These are phyloP conservation scores for Cheilosia grossa DNA, from an alignment of 2,888 invertebrate genomes.

Conservation along the genomic window DNA sequence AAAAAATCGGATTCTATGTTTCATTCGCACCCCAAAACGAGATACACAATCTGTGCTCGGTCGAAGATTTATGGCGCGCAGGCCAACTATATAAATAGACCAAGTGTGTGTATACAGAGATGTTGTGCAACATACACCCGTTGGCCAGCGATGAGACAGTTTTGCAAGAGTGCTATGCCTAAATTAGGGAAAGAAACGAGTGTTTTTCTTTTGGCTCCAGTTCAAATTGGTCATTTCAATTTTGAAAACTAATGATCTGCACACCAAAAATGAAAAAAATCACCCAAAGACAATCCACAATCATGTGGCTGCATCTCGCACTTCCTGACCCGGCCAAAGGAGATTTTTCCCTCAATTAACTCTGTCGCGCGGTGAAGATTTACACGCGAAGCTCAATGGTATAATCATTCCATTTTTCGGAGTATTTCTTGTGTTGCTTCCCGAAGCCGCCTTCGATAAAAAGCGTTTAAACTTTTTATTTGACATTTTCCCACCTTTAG, in stretches of 20 bases:
- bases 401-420: constrained; percentile 22
- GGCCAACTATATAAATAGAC: constrained; percentile 45
- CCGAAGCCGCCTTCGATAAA: constrained; percentile 68
- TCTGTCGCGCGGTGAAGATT: constrained; percentile 50
- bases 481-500: constrained; percentile 83
- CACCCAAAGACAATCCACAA: constrained; percentile 7
- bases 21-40: constrained; percentile 64
- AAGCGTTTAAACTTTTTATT: constrained; percentile 77
- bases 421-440: constrained; percentile 15
- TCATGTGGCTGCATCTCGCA: constrained; percentile 26
- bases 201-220: constrained; percentile 7
- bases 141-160: constrained; percentile 23
- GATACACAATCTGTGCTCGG: constrained; percentile 40
- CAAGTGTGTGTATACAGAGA: constrained; percentile 26
- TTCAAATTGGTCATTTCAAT: constrained; percentile 37
- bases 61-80: constrained; percentile 62
- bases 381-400: constrained; percentile 35
- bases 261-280: background rate
- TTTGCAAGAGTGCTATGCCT: background rate
- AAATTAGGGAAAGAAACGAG: background rate
- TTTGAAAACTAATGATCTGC: constrained; percentile 25
- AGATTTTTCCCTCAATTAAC: constrained; percentile 64
- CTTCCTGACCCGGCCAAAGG: constrained; percentile 3
- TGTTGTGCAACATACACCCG: constrained; percentile 53
- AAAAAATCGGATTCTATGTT: constrained; percentile 1